Conservation (phyloP, 2,797 vertebrate genomes). For the Dallia pectoralis region DNA sequence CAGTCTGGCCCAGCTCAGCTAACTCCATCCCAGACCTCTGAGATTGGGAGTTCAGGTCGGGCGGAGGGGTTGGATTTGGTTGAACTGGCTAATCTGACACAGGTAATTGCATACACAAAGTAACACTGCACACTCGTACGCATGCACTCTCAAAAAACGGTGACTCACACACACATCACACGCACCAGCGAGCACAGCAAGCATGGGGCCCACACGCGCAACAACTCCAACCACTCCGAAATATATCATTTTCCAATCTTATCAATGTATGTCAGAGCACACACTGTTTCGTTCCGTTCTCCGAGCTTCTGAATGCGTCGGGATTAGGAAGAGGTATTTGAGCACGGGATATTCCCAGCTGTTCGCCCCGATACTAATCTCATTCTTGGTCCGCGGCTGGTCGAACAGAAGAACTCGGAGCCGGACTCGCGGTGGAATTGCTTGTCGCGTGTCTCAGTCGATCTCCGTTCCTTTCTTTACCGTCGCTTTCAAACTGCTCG, state of each 20-base stretch:
- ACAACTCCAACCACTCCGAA: background rate
- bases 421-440: conserved; percentile 21
- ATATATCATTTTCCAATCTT: conserved; percentile 48
- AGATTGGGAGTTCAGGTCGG: conserved; percentile 40
- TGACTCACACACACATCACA: conserved; percentile 2
- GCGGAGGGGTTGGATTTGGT: conserved; percentile 22
- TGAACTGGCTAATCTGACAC: background rate
- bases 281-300: conserved; percentile 53
- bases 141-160: background rate
- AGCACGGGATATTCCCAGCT: conserved; percentile 36
- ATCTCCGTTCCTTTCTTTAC: conserved; percentile 49
- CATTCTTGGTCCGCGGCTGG: conserved; percentile 47
- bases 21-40: too few species aligned
- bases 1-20: too few species aligned
- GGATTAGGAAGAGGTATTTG: conserved; percentile 47
- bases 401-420: conserved; percentile 43
- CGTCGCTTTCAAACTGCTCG: conserved; percentile 36
- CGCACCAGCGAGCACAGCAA: background rate
- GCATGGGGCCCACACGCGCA: background rate
- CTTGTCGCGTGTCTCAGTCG: conserved; percentile 42
- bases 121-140: background rate
- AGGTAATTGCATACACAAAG: background rate
- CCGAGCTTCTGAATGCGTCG: conserved; percentile 52
- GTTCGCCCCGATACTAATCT: conserved; percentile 60
- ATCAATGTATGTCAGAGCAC: conserved; percentile 40